Evolutionary conservation across 2,888 invertebrate species (phyloP).

Genomic region (Nephrocerus scutellatus): DNA sequence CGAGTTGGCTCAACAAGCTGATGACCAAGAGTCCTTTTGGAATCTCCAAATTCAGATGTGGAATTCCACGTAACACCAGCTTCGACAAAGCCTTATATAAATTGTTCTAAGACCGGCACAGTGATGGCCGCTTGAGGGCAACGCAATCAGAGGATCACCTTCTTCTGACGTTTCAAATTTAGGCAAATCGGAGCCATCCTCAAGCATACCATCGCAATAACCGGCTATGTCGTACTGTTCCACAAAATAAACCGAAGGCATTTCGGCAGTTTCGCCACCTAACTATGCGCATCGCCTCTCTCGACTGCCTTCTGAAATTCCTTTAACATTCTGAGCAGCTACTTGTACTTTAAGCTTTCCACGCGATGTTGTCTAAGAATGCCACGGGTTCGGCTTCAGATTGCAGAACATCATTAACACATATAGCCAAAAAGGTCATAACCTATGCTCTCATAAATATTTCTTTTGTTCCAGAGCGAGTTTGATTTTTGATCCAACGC

Average conservation of each 20-base stretch:
- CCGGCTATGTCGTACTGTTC: constrained; percentile 95
- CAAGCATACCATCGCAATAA: constrained; percentile 90
- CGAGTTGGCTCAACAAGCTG: constrained; percentile 79
- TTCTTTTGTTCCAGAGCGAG: constrained; percentile 74
- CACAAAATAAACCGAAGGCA: constrained; percentile 86
- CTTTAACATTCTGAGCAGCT: constrained; percentile 72
- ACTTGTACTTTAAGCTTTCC: constrained; percentile 68
- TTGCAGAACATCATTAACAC: constrained; percentile 92
- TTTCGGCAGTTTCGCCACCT: constrained; percentile 92
- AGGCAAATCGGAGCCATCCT: constrained; percentile 65
- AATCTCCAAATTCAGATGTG: constrained; percentile 53
- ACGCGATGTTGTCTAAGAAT: constrained; percentile 95
- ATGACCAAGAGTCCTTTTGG: constrained; percentile 60
- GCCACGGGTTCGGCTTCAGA: constrained; percentile 94
- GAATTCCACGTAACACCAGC: constrained; percentile 57
- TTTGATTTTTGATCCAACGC: constrained; percentile 95
- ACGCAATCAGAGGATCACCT: constrained; percentile 77
- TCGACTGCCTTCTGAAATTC: constrained; percentile 82
- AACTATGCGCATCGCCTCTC: constrained; percentile 79
- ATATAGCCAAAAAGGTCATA: constrained; percentile 97
- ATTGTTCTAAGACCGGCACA: constrained; percentile 92
- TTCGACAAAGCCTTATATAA: constrained; percentile 67
- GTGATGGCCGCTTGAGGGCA: constrained; percentile 87
- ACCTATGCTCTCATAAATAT: constrained; percentile 79
- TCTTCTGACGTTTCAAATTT: constrained; percentile 56